Evolutionary conservation across 2,113 vertebrate species (phyloP).

Genomic region (Empidonax traillii): DNA sequence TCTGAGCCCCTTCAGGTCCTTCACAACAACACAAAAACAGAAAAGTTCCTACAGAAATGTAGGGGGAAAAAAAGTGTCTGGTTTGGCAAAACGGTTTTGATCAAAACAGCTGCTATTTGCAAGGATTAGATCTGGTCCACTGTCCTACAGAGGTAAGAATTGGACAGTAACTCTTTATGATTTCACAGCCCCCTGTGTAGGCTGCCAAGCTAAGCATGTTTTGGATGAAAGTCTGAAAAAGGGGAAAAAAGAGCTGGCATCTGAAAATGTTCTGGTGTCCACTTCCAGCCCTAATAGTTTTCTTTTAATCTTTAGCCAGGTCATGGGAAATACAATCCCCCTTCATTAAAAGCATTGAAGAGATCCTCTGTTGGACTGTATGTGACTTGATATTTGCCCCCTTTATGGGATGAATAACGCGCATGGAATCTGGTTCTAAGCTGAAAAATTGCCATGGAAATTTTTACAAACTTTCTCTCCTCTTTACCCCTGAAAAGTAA

Average conservation of each 20-base stretch:
- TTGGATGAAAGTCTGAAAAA: constrained; percentile 53
- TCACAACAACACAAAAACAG: background rate
- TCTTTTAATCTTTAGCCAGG: constrained; percentile 62
- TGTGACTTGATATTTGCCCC: background rate
- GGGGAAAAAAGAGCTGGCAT: constrained; percentile 24
- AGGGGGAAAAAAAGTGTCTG: background rate
- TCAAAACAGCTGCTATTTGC: constrained; percentile 19
- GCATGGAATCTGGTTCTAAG: constrained; percentile 24
- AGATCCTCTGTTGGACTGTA: background rate
- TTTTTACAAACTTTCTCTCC: constrained; percentile 2
- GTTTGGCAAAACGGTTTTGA: background rate
- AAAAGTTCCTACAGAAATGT: background rate
- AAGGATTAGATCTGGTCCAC: constrained; percentile 45
- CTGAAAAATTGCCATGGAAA: constrained; percentile 44
- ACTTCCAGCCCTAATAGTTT: background rate
- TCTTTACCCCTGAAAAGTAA: background rate
- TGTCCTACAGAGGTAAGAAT: constrained; percentile 43
- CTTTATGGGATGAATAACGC: constrained; percentile 22
- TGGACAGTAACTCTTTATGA: constrained; percentile 47
- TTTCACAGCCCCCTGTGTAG: constrained; percentile 34
- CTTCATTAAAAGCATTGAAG: constrained; percentile 14
- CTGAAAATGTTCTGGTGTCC: constrained; percentile 17
- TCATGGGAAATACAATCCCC: background rate
- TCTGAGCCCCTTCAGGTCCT: background rate
- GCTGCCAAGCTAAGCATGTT: constrained; percentile 67